Base-by-base conservation (phyloP, 2,113 vertebrate species). In the Hypanus sabinus region DNA sequence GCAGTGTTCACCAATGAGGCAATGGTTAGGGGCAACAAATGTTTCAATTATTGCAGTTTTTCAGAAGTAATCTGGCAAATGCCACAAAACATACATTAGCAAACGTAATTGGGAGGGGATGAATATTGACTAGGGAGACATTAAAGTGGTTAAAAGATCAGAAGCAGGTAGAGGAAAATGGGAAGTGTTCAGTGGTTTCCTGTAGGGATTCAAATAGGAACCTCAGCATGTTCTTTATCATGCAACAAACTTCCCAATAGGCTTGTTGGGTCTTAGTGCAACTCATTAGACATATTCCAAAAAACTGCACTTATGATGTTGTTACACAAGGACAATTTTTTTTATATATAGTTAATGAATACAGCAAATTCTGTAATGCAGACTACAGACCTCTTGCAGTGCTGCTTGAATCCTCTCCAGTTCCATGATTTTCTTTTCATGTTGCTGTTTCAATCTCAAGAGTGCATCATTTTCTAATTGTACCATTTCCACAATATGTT, bases 401-500 rank as follows among this genome's bases (percentile, higher is more conserved):
- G 95, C 94, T 36, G 94, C 94, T 81, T 97, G 97, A 18, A 77
- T 95, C 94, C 96, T 96, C 87, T 97, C 97, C 7, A 98, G 94
- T 91, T 98, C 97, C 0, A 95, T 94, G 11, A 97, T 18, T 94
- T 96, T 97, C 94, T 97, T 97, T 10, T 96, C 94, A 22, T 96
- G 97, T 5, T 98, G 97, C 0, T 96, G 94, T 80, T 96, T 97
- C 94, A 98, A 90, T 57, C 95, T 94, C 94, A 97, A 95, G 0
- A 98, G 95, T 71, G 97, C 96, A 4, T 93, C 96, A 46, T 95
- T 97, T 95, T 98, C 97, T 94, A 98, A 95, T 76, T 97, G 96
- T 93, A 97, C 85, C 95, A 96, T 97, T 95, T 98, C 97, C 95
- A 97, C 95, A 93, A 98, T 94, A 55, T 96, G 96, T 94, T 97